These are phyloP conservation scores for Hirtodrosophila confusa DNA, from an alignment of 2,888 invertebrate genomes.

Conservation along the genomic window DNA sequence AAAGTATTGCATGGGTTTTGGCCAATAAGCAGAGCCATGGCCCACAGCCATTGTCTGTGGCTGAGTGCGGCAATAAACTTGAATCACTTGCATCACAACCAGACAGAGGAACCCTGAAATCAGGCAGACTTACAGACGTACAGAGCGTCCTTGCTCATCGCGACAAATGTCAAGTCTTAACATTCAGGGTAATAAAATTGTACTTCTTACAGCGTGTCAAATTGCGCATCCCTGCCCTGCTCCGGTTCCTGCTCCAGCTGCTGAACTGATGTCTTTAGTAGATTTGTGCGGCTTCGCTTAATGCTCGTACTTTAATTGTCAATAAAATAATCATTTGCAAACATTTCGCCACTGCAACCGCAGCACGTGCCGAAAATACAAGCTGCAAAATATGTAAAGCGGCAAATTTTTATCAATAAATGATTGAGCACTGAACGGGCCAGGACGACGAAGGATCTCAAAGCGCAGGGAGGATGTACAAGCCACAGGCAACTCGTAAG, in stretches of 20 bases:
- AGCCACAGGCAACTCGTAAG: constrained; percentile 36
- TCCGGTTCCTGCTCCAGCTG: background rate
- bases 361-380: constrained; percentile 69
- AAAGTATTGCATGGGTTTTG: constrained; percentile 32
- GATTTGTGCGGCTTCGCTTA: constrained; percentile 54
- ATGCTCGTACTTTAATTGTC: constrained; percentile 73
- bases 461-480: constrained; percentile 4
- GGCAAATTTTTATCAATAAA: constrained; percentile 67
- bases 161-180: constrained; percentile 66
- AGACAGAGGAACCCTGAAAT: background rate
- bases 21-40: constrained; percentile 3
- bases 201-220: constrained; percentile 50
- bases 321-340: constrained; percentile 76
- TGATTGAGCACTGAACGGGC: constrained; percentile 21
- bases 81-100: constrained; percentile 48
- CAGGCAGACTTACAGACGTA: constrained; percentile 5
- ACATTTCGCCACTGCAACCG: constrained; percentile 64
- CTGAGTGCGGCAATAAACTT: constrained; percentile 70
- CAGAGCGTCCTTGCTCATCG: constrained; percentile 12
- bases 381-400: constrained; percentile 44
- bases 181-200: constrained; percentile 69
- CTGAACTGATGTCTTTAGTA: constrained; percentile 23
- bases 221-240: constrained; percentile 8
- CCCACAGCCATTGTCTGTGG: constrained; percentile 48
- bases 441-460: background rate